Conservation (phyloP, 1,140 invertebrate species). For the Leptinotarsa lineolata region DNA sequence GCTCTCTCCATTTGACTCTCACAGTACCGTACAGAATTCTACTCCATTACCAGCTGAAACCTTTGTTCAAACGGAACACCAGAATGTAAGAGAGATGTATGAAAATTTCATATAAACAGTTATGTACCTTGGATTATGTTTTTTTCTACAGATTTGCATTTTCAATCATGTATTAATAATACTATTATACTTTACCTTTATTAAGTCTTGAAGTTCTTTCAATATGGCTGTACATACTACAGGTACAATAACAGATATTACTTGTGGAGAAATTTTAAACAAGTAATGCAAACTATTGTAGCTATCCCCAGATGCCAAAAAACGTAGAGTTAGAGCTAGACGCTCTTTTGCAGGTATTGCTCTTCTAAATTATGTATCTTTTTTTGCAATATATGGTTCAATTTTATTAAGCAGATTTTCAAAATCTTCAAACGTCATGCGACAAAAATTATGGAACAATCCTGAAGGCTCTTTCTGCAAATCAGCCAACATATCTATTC, state of each 20-base stretch:
- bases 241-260: conserved; percentile 41
- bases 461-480: conserved; percentile 38
- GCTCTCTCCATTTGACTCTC: background rate
- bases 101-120: conserved; percentile 15
- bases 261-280: conserved; percentile 47
- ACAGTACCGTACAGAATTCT: background rate
- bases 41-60: conserved; percentile 9
- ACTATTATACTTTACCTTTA: conserved; percentile 9
- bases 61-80: background rate
- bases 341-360: conserved; percentile 40
- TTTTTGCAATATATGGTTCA: conserved; percentile 37
- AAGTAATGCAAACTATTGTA: conserved; percentile 47
- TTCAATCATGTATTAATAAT: background rate
- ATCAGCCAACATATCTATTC: conserved; percentile 31
- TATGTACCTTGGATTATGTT: conserved; percentile 5
- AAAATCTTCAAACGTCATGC: conserved; percentile 7
- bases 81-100: background rate
- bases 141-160: background rate
- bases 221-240: conserved; percentile 19
- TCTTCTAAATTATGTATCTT: conserved; percentile 43
- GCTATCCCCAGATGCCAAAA: conserved; percentile 46
- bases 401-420: conserved; percentile 33
- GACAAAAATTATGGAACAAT: conserved; percentile 31
- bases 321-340: conserved; percentile 46
- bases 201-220: conserved; percentile 12